phyloP scores from a whole-genome alignment of 2,888 invertebrate genomes.

The Dynastes maya region DNA sequence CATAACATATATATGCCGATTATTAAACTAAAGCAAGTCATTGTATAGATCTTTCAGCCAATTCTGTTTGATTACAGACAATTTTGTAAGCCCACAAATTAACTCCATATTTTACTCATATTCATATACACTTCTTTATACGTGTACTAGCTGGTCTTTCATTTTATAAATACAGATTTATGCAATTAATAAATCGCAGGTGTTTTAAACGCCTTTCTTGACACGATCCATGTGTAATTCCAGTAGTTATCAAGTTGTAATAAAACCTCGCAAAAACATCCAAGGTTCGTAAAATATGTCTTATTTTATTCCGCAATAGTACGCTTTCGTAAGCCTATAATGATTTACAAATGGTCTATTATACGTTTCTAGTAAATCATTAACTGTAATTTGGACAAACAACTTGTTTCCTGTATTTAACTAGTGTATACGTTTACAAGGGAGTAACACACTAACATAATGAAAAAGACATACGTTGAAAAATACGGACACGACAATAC shows the following conservation, averaged over 20 bases:
- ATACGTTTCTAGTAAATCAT: constrained; percentile 40
- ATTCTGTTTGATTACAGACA: too few species aligned
- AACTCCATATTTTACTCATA: too few species aligned
- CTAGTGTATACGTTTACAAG: constrained; percentile 12
- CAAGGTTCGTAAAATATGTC: not conserved
- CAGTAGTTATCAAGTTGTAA: too few species aligned
- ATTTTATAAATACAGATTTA: too few species aligned
- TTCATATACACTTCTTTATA: too few species aligned
- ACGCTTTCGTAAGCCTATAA: constrained; percentile 26
- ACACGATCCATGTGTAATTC: too few species aligned
- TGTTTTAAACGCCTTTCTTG: too few species aligned
- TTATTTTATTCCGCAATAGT: constrained; percentile 26
- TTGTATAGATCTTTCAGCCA: too few species aligned
- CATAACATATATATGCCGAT: not conserved
- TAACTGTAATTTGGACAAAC: constrained; percentile 45
- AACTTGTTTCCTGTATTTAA: constrained; percentile 39
- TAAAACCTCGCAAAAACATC: not conserved
- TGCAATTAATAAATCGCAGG: too few species aligned
- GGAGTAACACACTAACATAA: constrained; percentile 35
- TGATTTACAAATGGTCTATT: constrained; percentile 32
- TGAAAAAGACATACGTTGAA: constrained; percentile 10
- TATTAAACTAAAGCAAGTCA: not conserved
- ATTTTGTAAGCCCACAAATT: too few species aligned
- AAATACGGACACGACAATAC: constrained; percentile 1
- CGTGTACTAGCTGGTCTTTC: too few species aligned